These are phyloP conservation scores for Scaptomyza tumidula DNA, from an alignment of 2,888 invertebrate genomes.

Conservation along the genomic window DNA sequence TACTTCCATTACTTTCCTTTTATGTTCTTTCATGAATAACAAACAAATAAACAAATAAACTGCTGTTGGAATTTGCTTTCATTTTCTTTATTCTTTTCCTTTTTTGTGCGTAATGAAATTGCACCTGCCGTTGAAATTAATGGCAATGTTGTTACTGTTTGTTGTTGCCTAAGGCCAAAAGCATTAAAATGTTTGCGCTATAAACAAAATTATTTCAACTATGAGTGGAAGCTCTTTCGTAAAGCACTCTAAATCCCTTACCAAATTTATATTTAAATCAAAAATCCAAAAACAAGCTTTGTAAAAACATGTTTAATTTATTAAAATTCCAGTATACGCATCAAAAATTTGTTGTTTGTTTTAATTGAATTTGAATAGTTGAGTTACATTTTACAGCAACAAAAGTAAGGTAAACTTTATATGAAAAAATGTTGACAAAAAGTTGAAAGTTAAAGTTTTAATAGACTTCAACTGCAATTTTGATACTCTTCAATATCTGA, in stretches of 20 bases:
- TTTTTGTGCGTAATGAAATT: conserved; percentile 60
- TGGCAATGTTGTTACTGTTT: conserved; percentile 30
- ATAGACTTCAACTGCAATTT: too few species aligned
- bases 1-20: conserved; percentile 33
- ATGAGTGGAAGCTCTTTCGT: conserved; percentile 23
- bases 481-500: too few species aligned
- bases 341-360: conserved; percentile 3
- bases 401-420: neutral
- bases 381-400: neutral
- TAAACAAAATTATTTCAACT: conserved; percentile 60
- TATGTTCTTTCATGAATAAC: conserved; percentile 40
- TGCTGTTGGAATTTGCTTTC: conserved; percentile 9
- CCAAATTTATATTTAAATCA: conserved; percentile 31
- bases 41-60: conserved; percentile 61
- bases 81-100: conserved; percentile 1
- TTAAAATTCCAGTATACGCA: conserved; percentile 20
- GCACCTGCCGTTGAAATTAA: conserved; percentile 63
- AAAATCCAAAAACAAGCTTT: conserved; percentile 1
- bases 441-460: too few species aligned
- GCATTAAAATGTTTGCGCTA: conserved; percentile 51
- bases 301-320: conserved; percentile 23
- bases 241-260: conserved; percentile 40
- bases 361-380: conserved; percentile 9
- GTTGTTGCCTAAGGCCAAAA: conserved; percentile 28
- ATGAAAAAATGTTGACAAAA: neutral